Conservation (phyloP, 2,113 vertebrate genomes). For the Cyphomyrus plagiostoma region DNA sequence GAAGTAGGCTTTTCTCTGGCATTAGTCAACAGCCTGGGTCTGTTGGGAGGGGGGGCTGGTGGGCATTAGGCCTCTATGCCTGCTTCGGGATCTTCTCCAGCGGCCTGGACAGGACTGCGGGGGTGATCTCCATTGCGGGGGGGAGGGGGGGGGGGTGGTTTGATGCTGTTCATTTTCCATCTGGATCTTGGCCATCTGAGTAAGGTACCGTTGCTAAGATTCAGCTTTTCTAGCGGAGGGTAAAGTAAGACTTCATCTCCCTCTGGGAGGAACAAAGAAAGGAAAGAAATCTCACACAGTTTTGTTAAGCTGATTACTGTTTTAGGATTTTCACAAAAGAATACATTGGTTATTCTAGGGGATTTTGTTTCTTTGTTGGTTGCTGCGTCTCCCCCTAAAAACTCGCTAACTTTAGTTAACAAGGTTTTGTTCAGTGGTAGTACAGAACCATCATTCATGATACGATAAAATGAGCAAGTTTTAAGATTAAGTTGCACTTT, state of each 20-base stretch:
- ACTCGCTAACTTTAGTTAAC: not conserved
- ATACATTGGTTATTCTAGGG: not conserved
- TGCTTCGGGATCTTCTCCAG: not conserved
- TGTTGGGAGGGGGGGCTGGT: not conserved
- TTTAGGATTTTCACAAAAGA: not conserved
- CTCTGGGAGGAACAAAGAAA: not conserved
- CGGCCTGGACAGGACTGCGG: not conserved
- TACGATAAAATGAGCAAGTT: not conserved
- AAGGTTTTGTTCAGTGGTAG: not conserved
- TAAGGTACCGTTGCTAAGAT: conserved; percentile 20
- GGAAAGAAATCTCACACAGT: not conserved
- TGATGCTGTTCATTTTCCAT: conserved; percentile 12
- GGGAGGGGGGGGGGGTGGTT: not conserved
- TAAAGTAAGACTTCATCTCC: not conserved
- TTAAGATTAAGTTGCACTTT: not conserved
- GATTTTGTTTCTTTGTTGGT: not conserved
- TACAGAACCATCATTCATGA: not conserved
- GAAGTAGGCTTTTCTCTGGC: conserved; percentile 6
- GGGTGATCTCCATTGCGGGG: not conserved
- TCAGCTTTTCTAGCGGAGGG: not conserved
- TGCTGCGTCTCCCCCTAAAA: not conserved
- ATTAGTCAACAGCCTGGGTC: conserved; percentile 9
- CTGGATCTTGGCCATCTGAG: not conserved
- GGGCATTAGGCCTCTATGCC: not conserved
- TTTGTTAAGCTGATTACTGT: conserved; percentile 23